Evolutionary conservation across 1,140 invertebrate species (phyloP).

Genomic region (Panagrolaimus sp.): DNA sequence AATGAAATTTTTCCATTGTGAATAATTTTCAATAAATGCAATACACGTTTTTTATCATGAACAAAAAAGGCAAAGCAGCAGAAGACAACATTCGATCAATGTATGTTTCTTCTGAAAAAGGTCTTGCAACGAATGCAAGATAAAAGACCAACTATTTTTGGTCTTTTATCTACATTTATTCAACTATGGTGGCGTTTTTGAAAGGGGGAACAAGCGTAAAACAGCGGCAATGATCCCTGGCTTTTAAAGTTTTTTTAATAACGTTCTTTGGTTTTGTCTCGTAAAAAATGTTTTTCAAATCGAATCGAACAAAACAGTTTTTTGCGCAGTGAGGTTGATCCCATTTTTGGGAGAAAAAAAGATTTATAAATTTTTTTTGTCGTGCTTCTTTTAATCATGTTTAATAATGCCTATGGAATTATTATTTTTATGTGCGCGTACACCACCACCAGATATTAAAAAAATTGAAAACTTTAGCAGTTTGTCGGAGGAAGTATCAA

Average conservation of each 20-base stretch:
- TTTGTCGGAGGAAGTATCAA: neutral
- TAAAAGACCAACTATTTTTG: conserved; percentile 17
- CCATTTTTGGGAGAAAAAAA: too few species aligned
- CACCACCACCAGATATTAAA: neutral
- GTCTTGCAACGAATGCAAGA: conserved; percentile 8
- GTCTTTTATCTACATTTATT: conserved; percentile 11
- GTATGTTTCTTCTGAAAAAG: neutral
- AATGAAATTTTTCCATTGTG: too few species aligned
- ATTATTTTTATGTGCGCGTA: neutral
- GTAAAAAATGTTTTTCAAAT: neutral
- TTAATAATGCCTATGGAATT: too few species aligned
- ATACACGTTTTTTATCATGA: too few species aligned
- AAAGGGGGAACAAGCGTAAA: neutral
- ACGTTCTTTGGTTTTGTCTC: conserved; percentile 11
- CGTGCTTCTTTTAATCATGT: too few species aligned
- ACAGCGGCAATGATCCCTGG: conserved; percentile 14
- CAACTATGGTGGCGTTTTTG: conserved; percentile 9
- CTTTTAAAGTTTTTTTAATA: neutral
- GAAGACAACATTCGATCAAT: neutral
- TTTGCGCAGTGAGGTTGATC: too few species aligned
- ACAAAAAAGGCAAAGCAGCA: too few species aligned
- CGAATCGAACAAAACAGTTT: too few species aligned
- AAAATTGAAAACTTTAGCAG: conserved; percentile 1
- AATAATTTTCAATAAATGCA: too few species aligned
- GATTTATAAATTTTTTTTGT: too few species aligned